A percentile compares a stretch with the other conserved stretches of the same genome.
phyloP scores from a whole-genome alignment of 2,113 vertebrate species.

The Ammospiza caudacuta region DNA sequence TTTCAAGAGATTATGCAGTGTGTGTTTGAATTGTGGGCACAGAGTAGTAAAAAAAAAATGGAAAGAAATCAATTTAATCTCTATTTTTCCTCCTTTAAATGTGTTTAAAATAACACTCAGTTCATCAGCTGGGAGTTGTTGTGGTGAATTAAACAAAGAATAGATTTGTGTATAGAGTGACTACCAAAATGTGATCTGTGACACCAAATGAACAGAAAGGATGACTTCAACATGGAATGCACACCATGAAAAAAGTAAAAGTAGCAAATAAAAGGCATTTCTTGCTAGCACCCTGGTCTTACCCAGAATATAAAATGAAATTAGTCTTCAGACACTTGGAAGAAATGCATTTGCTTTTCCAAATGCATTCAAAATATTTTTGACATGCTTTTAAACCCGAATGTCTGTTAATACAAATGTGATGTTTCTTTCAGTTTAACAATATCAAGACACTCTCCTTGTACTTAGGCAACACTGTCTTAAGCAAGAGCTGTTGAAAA shows the following conservation, averaged over 20 bases:
- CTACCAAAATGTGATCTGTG: not conserved
- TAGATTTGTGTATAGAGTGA: fast-evolving
- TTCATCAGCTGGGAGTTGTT: not conserved
- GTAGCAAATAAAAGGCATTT: not conserved
- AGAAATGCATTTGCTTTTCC: not conserved
- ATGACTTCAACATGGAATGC: not conserved
- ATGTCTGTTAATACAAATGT: not conserved
- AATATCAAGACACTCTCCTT: not conserved
- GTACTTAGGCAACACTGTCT: not conserved
- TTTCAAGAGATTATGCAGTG: not conserved
- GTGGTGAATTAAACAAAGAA: not conserved
- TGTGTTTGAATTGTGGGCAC: not conserved
- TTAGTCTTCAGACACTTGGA: not conserved
- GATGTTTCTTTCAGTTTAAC: not conserved
- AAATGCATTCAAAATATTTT: not conserved
- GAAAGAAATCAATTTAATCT: not conserved
- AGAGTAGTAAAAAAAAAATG: not conserved
- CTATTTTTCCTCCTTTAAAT: not conserved
- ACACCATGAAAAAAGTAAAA: not conserved
- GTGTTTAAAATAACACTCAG: not conserved
- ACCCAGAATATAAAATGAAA: not conserved
- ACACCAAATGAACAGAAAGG: not conserved
- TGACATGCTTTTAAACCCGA: not conserved
- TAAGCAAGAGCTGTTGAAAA: not conserved
- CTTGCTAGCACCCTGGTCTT: not conserved